Evolutionary conservation across 2,888 invertebrate genomes (phyloP).

Genomic region (Incurvaria masculella): DNA sequence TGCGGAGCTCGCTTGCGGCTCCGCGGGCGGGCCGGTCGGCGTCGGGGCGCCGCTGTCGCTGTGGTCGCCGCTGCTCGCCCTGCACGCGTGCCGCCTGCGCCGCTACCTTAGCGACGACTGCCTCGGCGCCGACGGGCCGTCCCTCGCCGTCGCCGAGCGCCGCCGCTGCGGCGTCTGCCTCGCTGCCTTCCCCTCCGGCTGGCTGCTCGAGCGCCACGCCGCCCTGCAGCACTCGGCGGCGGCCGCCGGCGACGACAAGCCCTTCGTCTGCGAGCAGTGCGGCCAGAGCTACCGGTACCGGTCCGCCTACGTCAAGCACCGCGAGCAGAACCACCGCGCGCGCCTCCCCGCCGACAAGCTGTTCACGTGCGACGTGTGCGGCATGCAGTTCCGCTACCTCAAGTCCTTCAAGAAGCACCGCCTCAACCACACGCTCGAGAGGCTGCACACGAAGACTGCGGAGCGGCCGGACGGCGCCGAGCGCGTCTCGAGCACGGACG

Average conservation of each 20-base stretch:
- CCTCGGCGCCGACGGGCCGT: conserved; percentile 42
- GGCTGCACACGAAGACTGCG: conserved; percentile 70
- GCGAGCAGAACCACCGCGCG: conserved; percentile 87
- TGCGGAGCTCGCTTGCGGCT: conserved; percentile 41
- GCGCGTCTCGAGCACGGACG: conserved; percentile 71
- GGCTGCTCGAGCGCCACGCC: conserved; percentile 83
- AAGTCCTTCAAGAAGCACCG: conserved; percentile 90
- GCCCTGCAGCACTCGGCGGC: conserved; percentile 73
- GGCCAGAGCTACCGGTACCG: conserved; percentile 87
- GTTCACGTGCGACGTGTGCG: conserved; percentile 88
- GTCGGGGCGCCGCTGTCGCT: conserved; percentile 40
- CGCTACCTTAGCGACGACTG: conserved; percentile 51
- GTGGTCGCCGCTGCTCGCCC: conserved; percentile 47
- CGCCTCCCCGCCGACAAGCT: conserved; percentile 84
- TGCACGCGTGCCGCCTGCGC: conserved; percentile 47
- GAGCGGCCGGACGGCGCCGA: conserved; percentile 47
- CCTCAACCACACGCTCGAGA: conserved; percentile 80
- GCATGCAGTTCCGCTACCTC: conserved; percentile 87
- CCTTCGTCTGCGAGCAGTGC: conserved; percentile 89
- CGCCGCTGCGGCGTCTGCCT: conserved; percentile 79
- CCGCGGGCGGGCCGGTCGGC: conserved; percentile 35
- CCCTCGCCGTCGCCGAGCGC: conserved; percentile 36
- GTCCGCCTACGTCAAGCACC: conserved; percentile 70
- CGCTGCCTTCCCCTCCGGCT: conserved; percentile 83
- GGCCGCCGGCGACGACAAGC: conserved; percentile 72